Base-by-base conservation (phyloP, 2,113 vertebrate genomes). In the Colossoma macropomum region DNA sequence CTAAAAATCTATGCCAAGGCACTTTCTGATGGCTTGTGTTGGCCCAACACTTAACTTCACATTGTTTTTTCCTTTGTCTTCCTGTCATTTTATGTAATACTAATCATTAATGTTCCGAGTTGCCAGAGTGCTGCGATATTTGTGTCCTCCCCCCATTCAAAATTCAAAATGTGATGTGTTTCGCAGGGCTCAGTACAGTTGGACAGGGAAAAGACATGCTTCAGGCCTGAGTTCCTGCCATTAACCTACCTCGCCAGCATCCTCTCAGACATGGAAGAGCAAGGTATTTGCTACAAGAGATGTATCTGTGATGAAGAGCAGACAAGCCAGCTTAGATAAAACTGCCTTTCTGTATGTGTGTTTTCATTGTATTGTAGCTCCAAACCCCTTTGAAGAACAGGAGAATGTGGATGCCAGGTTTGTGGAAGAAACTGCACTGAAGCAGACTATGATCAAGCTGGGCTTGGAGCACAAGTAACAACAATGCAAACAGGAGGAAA, bases 391-490 rank as follows among this genome's bases (percentile, higher is more conserved):
- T 68, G 75, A 75, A 59, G 95, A 95, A 69, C 93, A 94, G 86
- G 96, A 95, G 86, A 96, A 93, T 0, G 92, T 98, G 84, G 96
- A 98, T 28, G 94, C 94, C 80, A 91, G 92, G 82, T 98, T 97
- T 89, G 95, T 99, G 85, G 96, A 97, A 86, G 96, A 97, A 89
- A 94, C 94, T 0, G 96, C 98, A 32, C 93, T 99, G 82, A 97
- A 96, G 68, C 96, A 98, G 86, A 98, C 98, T 0, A 80, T 92
- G 0, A 88, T 90, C 21, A 90, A 95, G 82, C 87, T 99, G 89
- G 95, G 93, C 4, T 90, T 91, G 0, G 91, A 94, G 78, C 68
- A 83, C 8, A 94, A 94, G 84, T 94, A 89, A 94, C 38, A 79
- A 69, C 32, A 68, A 38, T 12, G 9, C n/a, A 41, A 65, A 30